Evolutionary conservation across 2,797 vertebrate genomes (phyloP).

Genomic region (Sebastiscus tertius): DNA sequence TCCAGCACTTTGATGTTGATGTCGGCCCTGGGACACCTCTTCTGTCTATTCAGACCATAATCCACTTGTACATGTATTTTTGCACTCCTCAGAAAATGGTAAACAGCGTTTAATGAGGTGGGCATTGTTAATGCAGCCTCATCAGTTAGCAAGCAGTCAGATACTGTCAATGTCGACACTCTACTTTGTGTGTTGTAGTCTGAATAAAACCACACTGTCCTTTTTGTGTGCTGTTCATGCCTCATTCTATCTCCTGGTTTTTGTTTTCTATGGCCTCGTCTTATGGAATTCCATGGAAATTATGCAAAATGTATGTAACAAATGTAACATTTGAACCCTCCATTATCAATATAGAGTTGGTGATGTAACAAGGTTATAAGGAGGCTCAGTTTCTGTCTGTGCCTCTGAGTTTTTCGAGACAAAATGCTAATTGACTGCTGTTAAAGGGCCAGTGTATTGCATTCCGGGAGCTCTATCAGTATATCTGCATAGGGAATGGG

Average conservation of each 20-base stretch:
- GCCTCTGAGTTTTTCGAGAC: no score
- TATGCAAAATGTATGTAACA: no score
- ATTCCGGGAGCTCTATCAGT: no score
- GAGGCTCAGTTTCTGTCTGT: no score
- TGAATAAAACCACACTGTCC: not conserved
- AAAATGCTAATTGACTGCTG: no score
- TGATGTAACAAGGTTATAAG: no score
- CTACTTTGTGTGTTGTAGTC: not conserved
- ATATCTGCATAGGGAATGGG: no score
- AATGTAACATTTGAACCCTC: no score
- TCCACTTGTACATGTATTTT: slow-evolving; percentile 11
- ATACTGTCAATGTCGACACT: not conserved
- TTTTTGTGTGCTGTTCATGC: not conserved
- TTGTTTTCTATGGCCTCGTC: not conserved
- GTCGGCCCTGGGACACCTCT: slow-evolving; percentile 6
- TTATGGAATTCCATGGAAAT: not conserved
- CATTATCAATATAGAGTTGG: no score
- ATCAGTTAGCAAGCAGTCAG: slow-evolving; percentile 28
- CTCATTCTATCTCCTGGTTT: not conserved
- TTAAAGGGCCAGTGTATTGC: no score
- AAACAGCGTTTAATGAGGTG: slow-evolving; percentile 20
- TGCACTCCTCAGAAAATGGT: slow-evolving; percentile 17
- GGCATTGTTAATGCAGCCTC: slow-evolving; percentile 16
- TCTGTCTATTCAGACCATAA: slow-evolving; percentile 26
- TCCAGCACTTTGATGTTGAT: slow-evolving; percentile 19